Evolutionary conservation across 2,888 invertebrate species (phyloP), one percentile per base, ranked within the genome.

Genomic region (Athalia cordata): DNA sequence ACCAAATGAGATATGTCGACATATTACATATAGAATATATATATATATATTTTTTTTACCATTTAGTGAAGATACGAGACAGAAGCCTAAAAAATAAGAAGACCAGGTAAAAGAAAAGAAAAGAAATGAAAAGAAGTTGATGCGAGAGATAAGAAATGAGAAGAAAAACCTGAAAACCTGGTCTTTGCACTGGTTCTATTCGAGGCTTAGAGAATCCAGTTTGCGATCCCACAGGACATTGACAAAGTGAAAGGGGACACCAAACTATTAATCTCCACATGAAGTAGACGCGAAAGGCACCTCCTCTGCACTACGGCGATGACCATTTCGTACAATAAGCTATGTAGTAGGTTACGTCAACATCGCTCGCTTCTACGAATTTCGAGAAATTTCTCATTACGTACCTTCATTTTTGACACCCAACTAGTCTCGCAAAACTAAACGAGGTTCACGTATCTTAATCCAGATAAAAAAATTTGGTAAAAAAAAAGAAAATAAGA

Each of bases 161-260:
- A 43, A 43, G 9, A n/a, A 55, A 55, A 55, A 55, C 9, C 11
- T 4, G 55, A 11, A 74, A 74, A 61, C 49, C 61, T 74, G 13
- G 61, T 43, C 74, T 45, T 61, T 61, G 43, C 15, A 15, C 45
- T 13, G 15, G 45, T 29, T 74, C 61, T 59, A 61, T 52, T 11
- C 55, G 55, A 9, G 55, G 55, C 29, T 29, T 29, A 29, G 29
- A 29, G 29, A 29, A 29, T 29, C 29, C 29, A 29, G 7, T 70
- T 55, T 70, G 50, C 5, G 43, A 57, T 59, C 49, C n/a, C 49
- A 9, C 49, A 13, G 49, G 74, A 74, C 74, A 74, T 59, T 74
- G 74, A 74, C 74, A 61, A 74, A 74, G 74, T 74, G 74, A 74
- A 50, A 59, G 29, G 59, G 15, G 15, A 74, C 74, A 49, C 43